phyloP scores from a whole-genome alignment of 64 coral and sea anemone species.

The Catalaphyllia jardinei region DNA sequence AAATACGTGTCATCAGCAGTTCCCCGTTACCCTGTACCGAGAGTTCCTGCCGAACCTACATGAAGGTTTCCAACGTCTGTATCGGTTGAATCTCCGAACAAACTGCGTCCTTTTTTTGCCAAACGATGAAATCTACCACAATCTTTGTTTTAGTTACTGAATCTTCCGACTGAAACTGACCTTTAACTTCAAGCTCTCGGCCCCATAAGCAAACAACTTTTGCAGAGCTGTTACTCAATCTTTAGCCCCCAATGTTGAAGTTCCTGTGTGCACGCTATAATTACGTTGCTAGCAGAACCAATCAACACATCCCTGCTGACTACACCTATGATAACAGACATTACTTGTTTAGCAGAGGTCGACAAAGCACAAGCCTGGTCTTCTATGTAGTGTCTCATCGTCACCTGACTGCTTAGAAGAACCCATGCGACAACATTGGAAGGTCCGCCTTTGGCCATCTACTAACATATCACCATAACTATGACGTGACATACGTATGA shows the following conservation, averaged over 20 bases:
- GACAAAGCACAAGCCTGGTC: not conserved
- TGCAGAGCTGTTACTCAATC: not conserved
- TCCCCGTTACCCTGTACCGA: no score
- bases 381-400: not conserved
- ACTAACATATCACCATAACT: no score
- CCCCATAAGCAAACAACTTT: slow-evolving; percentile 33
- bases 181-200: not conserved
- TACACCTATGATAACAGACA: not conserved
- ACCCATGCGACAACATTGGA: not conserved
- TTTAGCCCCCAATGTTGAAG: slow-evolving; percentile 15
- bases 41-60: not conserved
- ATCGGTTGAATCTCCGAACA: no score
- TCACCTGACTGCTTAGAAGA: not conserved
- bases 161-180: no score
- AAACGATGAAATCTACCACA: no score
- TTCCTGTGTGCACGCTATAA: slow-evolving; percentile 3
- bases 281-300: slow-evolving; percentile 30
- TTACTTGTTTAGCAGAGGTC: not conserved
- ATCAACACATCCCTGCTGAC: slow-evolving; percentile 11
- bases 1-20: no score
- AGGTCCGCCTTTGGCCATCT: not conserved
- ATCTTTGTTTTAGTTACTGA: no score
- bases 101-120: no score
- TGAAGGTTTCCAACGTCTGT: not conserved
- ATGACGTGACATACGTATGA: no score